Evolutionary conservation across 2,888 invertebrate genomes (phyloP).

Genomic region (Salticus scenicus): DNA sequence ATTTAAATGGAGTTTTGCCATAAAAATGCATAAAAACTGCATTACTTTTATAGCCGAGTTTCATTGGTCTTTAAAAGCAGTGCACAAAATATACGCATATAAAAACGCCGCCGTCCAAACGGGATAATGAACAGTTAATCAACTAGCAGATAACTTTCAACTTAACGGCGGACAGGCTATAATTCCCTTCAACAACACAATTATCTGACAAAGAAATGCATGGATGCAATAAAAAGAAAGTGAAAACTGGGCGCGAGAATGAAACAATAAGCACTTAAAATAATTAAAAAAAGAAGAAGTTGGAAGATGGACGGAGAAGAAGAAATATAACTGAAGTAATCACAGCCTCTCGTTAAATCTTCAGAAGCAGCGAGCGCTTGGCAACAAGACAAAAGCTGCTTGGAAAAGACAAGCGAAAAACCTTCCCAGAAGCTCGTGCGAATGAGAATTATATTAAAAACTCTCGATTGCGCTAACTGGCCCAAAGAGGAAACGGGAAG

Average conservation of each 20-base stretch:
- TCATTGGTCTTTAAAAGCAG: no score
- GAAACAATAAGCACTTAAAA: background rate
- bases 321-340: background rate
- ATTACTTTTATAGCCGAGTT: no score
- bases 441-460: slow-evolving; percentile 63
- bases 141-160: background rate
- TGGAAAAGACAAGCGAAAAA: slow-evolving; percentile 1
- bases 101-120: background rate
- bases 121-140: background rate
- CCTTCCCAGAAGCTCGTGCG: slow-evolving; percentile 13
- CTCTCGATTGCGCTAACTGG: slow-evolving; percentile 39
- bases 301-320: background rate
- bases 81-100: background rate
- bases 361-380: slow-evolving; percentile 1
- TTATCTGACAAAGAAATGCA: background rate
- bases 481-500: slow-evolving; percentile 61
- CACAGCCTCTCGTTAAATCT: background rate
- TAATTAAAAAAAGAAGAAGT: background rate
- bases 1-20: no score
- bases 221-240: background rate
- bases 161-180: background rate
- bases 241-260: background rate
- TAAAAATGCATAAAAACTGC: no score
- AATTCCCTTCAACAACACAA: background rate
- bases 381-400: slow-evolving; percentile 9